Base-by-base conservation (phyloP, 2,888 invertebrate species). In the Pristionchus maxplancki region DNA sequence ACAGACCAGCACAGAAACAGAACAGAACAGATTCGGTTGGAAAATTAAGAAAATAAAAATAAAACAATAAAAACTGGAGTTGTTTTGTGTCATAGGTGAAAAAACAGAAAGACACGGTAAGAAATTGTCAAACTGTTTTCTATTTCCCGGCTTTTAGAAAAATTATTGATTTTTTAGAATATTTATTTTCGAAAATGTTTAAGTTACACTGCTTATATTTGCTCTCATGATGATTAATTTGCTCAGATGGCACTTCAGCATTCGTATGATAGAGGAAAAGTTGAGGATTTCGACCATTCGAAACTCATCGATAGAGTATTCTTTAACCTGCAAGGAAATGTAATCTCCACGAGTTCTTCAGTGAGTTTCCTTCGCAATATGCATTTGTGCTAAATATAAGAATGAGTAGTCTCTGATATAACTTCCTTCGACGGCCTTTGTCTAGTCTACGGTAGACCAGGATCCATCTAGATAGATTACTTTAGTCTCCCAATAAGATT, bases 141-240 rank as follows among this genome's bases (percentile, higher is more conserved):
- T 44, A 48, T 78, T 13, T 44, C 8, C 1, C 44, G 44, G 78
- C 28, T 40, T 13, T 78, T 0, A 20, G 9, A 5, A 24, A 17
- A 78, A n/a, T 11, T 40, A 78, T 78, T 44, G 40, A 78, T 78
- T 78, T 78, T 78, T 78, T 44, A n/a, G 2, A 40, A n/a, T 28
- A 1, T 11, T 44, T 78, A 24, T 8, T 78, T 78, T 44, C 11
- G 5, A 48, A n/a, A 24, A 6, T 48, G 11, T n/a, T n/a, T 78
- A 78, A 48, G 34, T 37, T 44, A 4, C 28, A 44, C 28, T 24
- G n/a, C 15, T 2, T 48, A 1, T 9, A 78, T 28, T 78, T n/a
- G 78, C 17, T n/a, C 1, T 48, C 8, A 48, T 15, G 58, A 58
- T 58, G 24, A 5, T 24, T 4, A 9, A 58, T n/a, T 24, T n/a